Evolutionary conservation across 1,140 invertebrate species (phyloP).

Genomic region (Propsilocerus akamusi): DNA sequence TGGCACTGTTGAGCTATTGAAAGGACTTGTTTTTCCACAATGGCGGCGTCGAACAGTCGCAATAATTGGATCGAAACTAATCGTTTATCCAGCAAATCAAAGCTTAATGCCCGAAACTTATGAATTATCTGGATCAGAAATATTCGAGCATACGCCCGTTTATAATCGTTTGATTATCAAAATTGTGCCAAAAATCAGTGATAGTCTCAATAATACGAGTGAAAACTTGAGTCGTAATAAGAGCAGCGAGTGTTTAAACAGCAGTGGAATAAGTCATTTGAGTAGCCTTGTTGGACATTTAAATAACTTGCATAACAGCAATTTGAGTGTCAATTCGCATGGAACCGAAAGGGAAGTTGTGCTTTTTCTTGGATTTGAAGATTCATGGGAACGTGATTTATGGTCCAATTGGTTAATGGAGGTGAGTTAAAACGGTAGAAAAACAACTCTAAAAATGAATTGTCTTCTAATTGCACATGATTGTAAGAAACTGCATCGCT

Average conservation of each 20-base stretch:
- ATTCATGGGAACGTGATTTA: slow-evolving; percentile 39
- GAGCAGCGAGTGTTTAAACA: not conserved
- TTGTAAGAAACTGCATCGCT: too few relatives aligned
- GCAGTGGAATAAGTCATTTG: not conserved
- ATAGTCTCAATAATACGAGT: slow-evolving; percentile 11
- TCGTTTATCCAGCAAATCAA: slow-evolving; percentile 33
- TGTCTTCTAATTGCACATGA: too few relatives aligned
- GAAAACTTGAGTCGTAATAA: slow-evolving; percentile 5
- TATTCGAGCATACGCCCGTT: slow-evolving; percentile 25
- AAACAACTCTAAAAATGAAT: too few relatives aligned
- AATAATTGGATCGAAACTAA: slow-evolving; percentile 37
- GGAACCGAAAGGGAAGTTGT: not conserved
- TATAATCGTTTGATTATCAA: slow-evolving; percentile 26
- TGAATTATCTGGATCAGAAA: slow-evolving; percentile 20
- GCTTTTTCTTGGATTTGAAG: slow-evolving; percentile 39
- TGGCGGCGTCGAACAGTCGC: slow-evolving; percentile 39
- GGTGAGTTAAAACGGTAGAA: too few relatives aligned
- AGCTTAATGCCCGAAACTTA: slow-evolving; percentile 8
- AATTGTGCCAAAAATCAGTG: slow-evolving; percentile 20
- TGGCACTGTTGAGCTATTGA: slow-evolving; percentile 37
- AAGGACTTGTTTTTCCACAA: slow-evolving; percentile 47
- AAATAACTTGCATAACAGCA: too few relatives aligned
- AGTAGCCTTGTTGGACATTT: too few relatives aligned
- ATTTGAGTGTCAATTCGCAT: not conserved
- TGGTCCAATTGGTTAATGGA: slow-evolving; percentile 41